Conservation (phyloP, 1,140 invertebrate species). For the Sinonovacula constricta region DNA sequence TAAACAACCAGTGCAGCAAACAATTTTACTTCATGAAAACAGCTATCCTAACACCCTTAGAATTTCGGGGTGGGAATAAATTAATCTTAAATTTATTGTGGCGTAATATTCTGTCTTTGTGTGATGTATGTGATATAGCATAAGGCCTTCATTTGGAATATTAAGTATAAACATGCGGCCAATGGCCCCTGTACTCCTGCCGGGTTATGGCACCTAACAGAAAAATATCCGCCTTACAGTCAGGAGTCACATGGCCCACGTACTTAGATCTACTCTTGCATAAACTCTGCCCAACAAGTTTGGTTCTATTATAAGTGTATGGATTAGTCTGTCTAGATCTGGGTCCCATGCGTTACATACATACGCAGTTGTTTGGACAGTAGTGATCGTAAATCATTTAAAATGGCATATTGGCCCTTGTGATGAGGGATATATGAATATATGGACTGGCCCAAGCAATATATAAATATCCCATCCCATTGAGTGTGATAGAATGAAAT, state of each 20-base stretch:
- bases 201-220: neutral
- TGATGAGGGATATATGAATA: too few species aligned
- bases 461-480: too few species aligned
- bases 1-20: neutral
- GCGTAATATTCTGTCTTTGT: neutral
- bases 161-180: neutral
- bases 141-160: neutral
- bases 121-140: neutral
- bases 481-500: too few species aligned
- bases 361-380: too few species aligned
- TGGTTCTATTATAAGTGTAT: neutral
- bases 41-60: neutral
- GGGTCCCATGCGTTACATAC: too few species aligned
- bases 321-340: too few species aligned
- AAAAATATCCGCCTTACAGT: neutral
- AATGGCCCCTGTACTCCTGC: neutral
- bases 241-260: neutral
- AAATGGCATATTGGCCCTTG: too few species aligned
- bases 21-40: neutral
- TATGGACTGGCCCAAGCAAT: too few species aligned
- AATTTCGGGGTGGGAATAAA: neutral
- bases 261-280: neutral
- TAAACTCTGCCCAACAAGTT: neutral
- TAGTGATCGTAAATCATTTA: too few species aligned
- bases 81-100: neutral